A percentile compares a stretch with the other conserved stretches of the same genome.
Conservation (phyloP, 2,888 invertebrate genomes). For the Axea sp. region DNA sequence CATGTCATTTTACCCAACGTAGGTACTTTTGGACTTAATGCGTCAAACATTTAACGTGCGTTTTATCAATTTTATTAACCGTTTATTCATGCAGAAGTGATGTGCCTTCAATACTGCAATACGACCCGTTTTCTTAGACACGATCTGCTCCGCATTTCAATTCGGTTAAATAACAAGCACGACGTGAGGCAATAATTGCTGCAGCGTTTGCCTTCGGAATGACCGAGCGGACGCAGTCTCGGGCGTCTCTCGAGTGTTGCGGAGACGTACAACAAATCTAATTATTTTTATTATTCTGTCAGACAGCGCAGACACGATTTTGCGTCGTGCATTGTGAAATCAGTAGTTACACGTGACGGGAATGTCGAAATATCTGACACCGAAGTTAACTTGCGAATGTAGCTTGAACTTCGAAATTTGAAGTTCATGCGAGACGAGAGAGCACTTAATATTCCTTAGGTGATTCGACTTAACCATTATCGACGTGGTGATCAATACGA, state of each 20-base stretch:
- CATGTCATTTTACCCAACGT: too few relatives aligned
- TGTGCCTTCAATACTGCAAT: too few relatives aligned
- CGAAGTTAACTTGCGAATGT: constrained; percentile 13
- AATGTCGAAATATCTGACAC: constrained; percentile 2
- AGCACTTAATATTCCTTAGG: constrained; percentile 30
- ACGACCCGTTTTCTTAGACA: too few relatives aligned
- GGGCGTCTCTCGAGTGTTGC: background rate
- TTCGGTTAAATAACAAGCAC: background rate
- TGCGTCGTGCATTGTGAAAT: constrained; percentile 34
- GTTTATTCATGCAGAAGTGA: too few relatives aligned
- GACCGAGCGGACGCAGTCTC: background rate
- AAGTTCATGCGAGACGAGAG: constrained; percentile 18
- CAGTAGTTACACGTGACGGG: constrained; percentile 38
- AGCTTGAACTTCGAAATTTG: constrained; percentile 29
- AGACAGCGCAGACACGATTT: constrained; percentile 18
- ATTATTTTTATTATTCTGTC: constrained; percentile 39
- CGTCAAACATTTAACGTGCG: too few relatives aligned
- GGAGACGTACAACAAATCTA: constrained; percentile 16
- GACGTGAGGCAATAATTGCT: background rate
- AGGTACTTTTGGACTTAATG: too few relatives aligned
- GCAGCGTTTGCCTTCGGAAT: background rate
- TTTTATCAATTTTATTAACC: too few relatives aligned
- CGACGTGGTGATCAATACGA: constrained; percentile 21
- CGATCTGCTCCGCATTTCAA: too few relatives aligned
- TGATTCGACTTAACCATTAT: constrained; percentile 28